phyloP scores from a whole-genome alignment of 2,888 invertebrate species.

The Sinohyriopsis cumingii region DNA sequence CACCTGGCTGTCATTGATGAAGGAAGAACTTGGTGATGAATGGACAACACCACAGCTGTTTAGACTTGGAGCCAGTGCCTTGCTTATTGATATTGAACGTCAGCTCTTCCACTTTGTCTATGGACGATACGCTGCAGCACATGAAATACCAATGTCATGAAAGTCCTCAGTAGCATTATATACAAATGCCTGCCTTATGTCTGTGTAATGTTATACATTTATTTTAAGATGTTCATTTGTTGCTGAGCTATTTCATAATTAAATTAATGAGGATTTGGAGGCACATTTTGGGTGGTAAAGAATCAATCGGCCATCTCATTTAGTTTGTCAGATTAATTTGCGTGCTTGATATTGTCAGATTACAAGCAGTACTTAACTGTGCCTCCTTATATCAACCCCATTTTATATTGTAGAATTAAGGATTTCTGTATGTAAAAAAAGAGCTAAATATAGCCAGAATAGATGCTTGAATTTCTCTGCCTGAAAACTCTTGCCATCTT shows the following conservation, averaged over 20 bases:
- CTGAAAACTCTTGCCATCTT: no score
- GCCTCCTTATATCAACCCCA: no score
- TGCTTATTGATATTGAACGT: constrained; percentile 84
- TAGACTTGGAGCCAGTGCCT: constrained; percentile 94
- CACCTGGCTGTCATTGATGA: constrained; percentile 88
- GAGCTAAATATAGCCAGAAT: no score
- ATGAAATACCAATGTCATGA: constrained; percentile 70
- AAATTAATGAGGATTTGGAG: no score
- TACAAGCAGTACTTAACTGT: no score
- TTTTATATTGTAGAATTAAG: no score
- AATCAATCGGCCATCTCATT: no score
- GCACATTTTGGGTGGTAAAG: no score
- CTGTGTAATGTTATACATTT: not conserved
- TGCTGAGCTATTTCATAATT: not conserved
- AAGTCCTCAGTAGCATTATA: not conserved
- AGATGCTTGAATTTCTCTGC: no score
- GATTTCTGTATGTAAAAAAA: no score
- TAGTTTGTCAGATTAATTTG: no score
- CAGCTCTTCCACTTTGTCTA: constrained; percentile 69
- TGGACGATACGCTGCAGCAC: constrained; percentile 68
- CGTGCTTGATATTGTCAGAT: no score
- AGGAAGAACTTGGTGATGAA: constrained; percentile 86
- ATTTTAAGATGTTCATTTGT: not conserved
- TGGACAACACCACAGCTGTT: constrained; percentile 88
- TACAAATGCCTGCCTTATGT: not conserved